Conservation (phyloP, 2,113 vertebrate species). For the Rhagologus leucostigma region DNA sequence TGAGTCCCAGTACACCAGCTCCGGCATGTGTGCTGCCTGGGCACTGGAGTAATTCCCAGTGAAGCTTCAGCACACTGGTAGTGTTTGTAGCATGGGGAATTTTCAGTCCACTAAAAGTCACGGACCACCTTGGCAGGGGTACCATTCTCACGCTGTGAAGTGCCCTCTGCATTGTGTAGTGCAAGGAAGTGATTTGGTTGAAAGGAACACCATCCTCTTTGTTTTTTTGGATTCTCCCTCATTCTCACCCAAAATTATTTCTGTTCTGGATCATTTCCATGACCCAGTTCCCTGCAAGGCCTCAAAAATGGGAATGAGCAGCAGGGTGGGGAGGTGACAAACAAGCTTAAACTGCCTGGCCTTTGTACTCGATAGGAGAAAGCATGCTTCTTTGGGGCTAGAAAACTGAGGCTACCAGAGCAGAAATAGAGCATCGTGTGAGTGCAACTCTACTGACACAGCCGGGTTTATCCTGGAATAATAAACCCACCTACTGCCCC, state of each 20-base stretch:
- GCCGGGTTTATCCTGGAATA: neutral
- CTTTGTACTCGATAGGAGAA: neutral
- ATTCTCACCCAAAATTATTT: conserved; percentile 25
- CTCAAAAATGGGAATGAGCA: neutral
- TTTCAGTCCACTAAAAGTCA: neutral
- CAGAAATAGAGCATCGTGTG: neutral
- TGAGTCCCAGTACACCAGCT: neutral
- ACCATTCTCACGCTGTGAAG: conserved; percentile 48
- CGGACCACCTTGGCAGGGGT: neutral
- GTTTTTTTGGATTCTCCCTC: neutral
- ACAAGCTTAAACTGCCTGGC: neutral
- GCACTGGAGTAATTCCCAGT: neutral
- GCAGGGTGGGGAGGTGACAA: neutral
- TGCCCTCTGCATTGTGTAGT: conserved; percentile 34
- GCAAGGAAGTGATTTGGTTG: conserved; percentile 22
- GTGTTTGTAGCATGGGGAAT: neutral
- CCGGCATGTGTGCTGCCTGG: neutral
- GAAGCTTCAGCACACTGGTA: neutral
- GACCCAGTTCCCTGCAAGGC: conserved; percentile 40
- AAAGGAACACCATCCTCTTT: conserved; percentile 26
- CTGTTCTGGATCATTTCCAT: conserved; percentile 42
- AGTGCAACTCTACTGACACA: neutral
- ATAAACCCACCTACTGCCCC: neutral
- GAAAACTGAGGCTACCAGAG: neutral
- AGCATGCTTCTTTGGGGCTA: neutral